phyloP scores from a whole-genome alignment of 2,797 vertebrate species.

The Aratinga solstitialis region DNA sequence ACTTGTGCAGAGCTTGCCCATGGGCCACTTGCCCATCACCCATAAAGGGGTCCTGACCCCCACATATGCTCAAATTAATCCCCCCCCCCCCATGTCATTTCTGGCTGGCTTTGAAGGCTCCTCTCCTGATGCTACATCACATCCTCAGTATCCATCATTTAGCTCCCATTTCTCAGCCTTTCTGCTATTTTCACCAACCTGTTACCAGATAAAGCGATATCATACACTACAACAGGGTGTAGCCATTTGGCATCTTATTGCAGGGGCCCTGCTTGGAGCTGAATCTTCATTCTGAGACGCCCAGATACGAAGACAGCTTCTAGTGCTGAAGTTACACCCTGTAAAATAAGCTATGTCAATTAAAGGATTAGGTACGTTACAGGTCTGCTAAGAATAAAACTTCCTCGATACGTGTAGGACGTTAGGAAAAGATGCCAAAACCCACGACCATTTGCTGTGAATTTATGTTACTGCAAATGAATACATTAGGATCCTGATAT shows the following conservation, averaged over 20 bases:
- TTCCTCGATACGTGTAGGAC: not conserved
- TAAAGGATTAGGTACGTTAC: not conserved
- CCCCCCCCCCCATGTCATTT: not conserved
- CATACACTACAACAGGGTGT: rapidly evolving
- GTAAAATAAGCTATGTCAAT: not conserved
- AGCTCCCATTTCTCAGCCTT: not conserved
- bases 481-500: conserved; percentile 18
- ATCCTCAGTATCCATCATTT: rapidly evolving
- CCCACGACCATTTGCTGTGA: conserved; percentile 8
- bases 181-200: not conserved
- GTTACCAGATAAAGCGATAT: rapidly evolving
- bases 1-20: not conserved
- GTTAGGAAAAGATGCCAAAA: not conserved
- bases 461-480: conserved; percentile 58
- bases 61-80: rapidly evolving
- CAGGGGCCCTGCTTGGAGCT: not conserved
- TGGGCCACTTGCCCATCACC: not conserved
- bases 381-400: not conserved
- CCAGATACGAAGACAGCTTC: not conserved
- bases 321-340: not conserved
- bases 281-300: not conserved
- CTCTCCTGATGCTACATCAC: rapidly evolving
- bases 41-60: not conserved
- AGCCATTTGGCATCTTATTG: not conserved
- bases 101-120: not conserved